phyloP scores from a whole-genome alignment of 2,113 vertebrate species.

The Anolis sagrei region DNA sequence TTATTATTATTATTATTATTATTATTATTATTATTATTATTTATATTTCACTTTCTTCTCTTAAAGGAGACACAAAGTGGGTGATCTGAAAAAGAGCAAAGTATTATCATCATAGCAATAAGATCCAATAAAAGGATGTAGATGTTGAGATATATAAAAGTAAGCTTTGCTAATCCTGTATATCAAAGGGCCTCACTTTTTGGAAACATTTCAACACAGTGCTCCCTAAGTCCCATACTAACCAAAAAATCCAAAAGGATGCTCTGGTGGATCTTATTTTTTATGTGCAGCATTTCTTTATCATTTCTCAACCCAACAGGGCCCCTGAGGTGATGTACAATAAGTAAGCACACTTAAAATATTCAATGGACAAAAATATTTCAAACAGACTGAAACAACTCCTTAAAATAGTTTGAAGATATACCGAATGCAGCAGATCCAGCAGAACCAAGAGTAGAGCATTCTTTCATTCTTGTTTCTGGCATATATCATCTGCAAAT shows the following conservation, averaged over 20 bases:
- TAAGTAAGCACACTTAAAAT: no score
- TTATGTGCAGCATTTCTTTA: no score
- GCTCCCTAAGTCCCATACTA: not conserved
- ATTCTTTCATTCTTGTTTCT: not conserved
- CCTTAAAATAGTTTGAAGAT: no score
- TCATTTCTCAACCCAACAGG: no score
- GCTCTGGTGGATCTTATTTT: not conserved
- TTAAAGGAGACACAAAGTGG: no score
- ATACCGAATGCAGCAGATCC: not conserved
- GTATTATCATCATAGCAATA: not conserved
- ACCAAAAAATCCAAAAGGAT: not conserved
- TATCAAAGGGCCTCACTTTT: not conserved
- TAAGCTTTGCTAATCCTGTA: not conserved
- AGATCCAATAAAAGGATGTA: not conserved
- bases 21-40: no score
- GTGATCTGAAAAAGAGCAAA: not conserved
- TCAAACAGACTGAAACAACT: no score
- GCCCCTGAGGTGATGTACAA: no score
- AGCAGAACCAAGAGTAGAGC: not conserved
- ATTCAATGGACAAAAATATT: no score
- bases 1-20: no score
- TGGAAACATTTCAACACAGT: not conserved
- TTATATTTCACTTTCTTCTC: no score
- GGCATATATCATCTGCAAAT: not conserved
- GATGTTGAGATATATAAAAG: not conserved